A percentile compares a stretch with the other conserved stretches of the same genome.
Evolutionary conservation across 2,113 vertebrate species (phyloP).

Genomic region (Bettongia penicillata): DNA sequence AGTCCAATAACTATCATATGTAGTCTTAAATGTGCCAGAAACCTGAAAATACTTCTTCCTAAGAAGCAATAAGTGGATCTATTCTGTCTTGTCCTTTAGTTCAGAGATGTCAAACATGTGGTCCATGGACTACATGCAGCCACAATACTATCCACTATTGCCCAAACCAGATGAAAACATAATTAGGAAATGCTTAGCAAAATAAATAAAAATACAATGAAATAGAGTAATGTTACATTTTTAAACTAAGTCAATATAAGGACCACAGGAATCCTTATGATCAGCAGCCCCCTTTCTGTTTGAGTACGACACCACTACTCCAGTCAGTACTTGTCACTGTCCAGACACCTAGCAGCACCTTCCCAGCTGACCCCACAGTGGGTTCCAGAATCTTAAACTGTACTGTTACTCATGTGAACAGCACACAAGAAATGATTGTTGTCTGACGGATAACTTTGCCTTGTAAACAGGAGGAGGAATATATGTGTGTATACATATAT

Average conservation of each 20-base stretch:
- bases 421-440: background rate
- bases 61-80: background rate
- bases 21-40: background rate
- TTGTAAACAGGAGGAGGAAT: background rate
- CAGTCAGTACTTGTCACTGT: background rate
- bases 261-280: background rate
- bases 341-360: background rate
- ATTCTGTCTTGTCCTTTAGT: background rate
- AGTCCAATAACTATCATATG: background rate
- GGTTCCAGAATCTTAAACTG: background rate
- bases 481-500: background rate
- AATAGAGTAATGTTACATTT: background rate
- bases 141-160: background rate
- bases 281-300: background rate
- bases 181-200: background rate
- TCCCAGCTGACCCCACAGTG: background rate
- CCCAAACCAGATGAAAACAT: background rate
- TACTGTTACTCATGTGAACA: background rate
- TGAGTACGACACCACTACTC: background rate
- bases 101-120: background rate
- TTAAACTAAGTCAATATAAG: background rate
- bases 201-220: background rate
- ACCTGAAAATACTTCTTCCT: background rate
- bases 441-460: background rate
- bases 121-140: background rate